Evolutionary conservation across 2,113 vertebrate genomes (phyloP).

Genomic region (Amblyopsis rosae): DNA sequence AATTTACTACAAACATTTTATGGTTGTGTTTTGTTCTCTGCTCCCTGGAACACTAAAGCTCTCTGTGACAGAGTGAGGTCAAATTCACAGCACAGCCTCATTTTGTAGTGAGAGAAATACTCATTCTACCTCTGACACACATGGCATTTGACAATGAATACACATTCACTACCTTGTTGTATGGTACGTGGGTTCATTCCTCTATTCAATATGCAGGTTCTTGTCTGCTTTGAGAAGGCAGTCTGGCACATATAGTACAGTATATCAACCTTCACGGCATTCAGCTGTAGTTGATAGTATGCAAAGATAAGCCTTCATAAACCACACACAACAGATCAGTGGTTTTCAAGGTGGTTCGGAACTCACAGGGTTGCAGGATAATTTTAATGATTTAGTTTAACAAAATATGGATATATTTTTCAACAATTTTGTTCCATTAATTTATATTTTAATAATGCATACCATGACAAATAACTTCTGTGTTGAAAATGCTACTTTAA

Average conservation of each 20-base stretch:
- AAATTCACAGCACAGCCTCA: neutral
- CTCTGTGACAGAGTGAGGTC: conserved; percentile 39
- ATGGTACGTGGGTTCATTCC: neutral
- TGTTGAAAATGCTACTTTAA: neutral
- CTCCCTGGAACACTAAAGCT: conserved; percentile 71
- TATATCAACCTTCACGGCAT: conserved; percentile 31
- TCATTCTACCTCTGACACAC: neutral
- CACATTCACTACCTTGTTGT: conserved; percentile 25
- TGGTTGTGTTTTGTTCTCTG: conserved; percentile 48
- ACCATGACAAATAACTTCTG: neutral
- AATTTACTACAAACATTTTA: conserved; percentile 60
- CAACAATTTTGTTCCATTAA: too few relatives aligned
- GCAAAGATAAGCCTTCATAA: conserved; percentile 27
- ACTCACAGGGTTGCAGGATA: too few relatives aligned
- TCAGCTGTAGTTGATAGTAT: conserved; percentile 2
- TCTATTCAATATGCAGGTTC: conserved; percentile 17
- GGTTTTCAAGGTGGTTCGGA: neutral
- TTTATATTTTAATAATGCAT: too few relatives aligned
- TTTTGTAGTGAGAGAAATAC: too few relatives aligned
- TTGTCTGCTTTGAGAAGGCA: conserved; percentile 12
- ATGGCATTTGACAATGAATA: conserved; percentile 29
- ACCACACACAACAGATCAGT: conserved; percentile 42
- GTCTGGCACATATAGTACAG: conserved; percentile 8
- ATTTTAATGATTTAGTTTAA: too few relatives aligned
- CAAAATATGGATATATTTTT: too few relatives aligned